Percentiles rank a stretch among this genome's conserved stretches.
Conservation (phyloP, 2,797 vertebrate genomes). For the Esox masquinongy region DNA sequence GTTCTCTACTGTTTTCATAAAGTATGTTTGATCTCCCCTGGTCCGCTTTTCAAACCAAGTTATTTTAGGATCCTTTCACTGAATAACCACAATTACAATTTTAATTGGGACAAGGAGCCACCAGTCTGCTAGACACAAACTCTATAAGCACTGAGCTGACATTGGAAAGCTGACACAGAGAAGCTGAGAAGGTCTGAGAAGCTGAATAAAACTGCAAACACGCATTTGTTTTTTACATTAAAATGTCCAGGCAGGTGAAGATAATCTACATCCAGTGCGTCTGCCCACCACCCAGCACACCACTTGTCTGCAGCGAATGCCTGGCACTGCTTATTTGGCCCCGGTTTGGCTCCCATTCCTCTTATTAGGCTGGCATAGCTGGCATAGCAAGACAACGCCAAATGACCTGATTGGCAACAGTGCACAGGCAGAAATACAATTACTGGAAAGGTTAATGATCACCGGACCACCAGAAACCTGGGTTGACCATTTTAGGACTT, state of each 20-base stretch:
- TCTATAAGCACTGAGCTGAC: slow-evolving; percentile 47
- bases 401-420: background rate
- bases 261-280: background rate
- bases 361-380: background rate
- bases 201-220: background rate
- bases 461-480: background rate
- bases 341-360: background rate
- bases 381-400: background rate
- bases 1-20: no score
- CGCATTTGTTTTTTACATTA: background rate
- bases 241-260: background rate
- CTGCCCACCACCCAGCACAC: background rate
- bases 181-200: slow-evolving; percentile 39
- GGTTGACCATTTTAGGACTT: background rate
- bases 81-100: slow-evolving; percentile 42
- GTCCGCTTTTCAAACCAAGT: slow-evolving; percentile 55
- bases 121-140: slow-evolving; percentile 56
- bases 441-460: background rate
- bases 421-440: background rate
- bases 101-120: slow-evolving; percentile 51
- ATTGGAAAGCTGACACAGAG: slow-evolving; percentile 59
- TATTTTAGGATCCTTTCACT: slow-evolving; percentile 51
- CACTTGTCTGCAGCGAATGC: background rate
- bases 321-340: background rate
- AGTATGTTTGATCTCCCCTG: slow-evolving; percentile 25